Base-by-base conservation (phyloP, 2,797 vertebrate genomes). In the Sparidentex hasta region DNA sequence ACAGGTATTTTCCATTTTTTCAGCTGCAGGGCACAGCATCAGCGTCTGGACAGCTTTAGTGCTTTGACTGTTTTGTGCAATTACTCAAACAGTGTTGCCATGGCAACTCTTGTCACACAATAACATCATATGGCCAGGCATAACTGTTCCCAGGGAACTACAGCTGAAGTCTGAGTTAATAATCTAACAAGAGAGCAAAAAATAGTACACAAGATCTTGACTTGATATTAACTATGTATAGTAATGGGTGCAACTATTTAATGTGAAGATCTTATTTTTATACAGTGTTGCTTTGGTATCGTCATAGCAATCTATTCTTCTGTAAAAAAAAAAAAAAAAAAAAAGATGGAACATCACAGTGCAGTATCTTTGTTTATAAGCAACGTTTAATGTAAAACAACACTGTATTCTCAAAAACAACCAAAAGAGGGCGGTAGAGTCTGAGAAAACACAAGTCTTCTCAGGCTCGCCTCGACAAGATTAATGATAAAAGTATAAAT, bases 401-500 rank as follows among this genome's bases (percentile, higher is more conserved):
- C 0, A 13, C 12, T 86, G 83, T 80, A 81, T 80, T 91, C 65
- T 90, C 27, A 69, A 11, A 54, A 82, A 13, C n/a, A 1, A 63
- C 90, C 94, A 92, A 14, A 71, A 81, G 93, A 90, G 81, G 92
- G 83, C 78, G 73, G 78, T 65, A 91, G 67, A 90, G 74, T 55
- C 44, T 50, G 76, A 65, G 11, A 65, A 74, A 82, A 51, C 4
- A 29, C n/a, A 46, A 6, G 1, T 12, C n/a, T 43, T n/a, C 8
- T 46, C 16, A 46, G 13, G 5, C 44, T 16, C 14, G 16, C 4
- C 9, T 16, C 0, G 8, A 2, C 13, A 20, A 6, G 2, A 38
- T 38, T n/a, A 23, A 52, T 41, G 43, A 52, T 11, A 11, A 44
- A 71, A 48, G 38, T 3, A 70, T 9, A 82, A 64, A 23, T n/a